Evolutionary conservation across 2,113 vertebrate species (phyloP).

Genomic region (Cebus imitator): DNA sequence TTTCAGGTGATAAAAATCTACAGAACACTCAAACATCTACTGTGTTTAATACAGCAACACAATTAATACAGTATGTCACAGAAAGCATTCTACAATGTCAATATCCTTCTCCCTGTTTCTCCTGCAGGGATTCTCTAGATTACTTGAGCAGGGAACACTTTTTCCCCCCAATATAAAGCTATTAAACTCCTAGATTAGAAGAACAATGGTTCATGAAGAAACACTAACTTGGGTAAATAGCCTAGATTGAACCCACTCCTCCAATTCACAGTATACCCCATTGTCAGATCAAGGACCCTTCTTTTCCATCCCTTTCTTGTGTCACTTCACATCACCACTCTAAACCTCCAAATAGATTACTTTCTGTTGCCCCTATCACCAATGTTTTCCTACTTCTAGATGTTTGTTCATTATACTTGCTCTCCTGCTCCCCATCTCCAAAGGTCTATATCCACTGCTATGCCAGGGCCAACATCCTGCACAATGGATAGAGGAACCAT

Average conservation of each 20-base stretch:
- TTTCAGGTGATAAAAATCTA: slow-evolving; percentile 25
- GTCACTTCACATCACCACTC: neutral
- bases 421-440: neutral
- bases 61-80: neutral
- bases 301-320: neutral
- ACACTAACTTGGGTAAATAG: neutral
- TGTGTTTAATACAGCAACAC: neutral
- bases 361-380: neutral
- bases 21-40: neutral
- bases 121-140: neutral
- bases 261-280: neutral
- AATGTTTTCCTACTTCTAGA: neutral
- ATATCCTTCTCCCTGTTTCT: neutral
- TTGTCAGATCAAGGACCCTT: neutral
- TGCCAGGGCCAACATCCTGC: neutral
- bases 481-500: neutral
- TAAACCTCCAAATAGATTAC: neutral
- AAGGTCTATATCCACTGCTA: neutral
- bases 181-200: neutral
- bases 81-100: neutral
- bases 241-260: neutral
- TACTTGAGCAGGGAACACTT: neutral
- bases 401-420: neutral
- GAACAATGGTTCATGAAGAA: neutral
- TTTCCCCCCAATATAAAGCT: neutral